Base-by-base conservation (phyloP, 2,797 vertebrate genomes). In the Triplophysa yarkandensis region DNA sequence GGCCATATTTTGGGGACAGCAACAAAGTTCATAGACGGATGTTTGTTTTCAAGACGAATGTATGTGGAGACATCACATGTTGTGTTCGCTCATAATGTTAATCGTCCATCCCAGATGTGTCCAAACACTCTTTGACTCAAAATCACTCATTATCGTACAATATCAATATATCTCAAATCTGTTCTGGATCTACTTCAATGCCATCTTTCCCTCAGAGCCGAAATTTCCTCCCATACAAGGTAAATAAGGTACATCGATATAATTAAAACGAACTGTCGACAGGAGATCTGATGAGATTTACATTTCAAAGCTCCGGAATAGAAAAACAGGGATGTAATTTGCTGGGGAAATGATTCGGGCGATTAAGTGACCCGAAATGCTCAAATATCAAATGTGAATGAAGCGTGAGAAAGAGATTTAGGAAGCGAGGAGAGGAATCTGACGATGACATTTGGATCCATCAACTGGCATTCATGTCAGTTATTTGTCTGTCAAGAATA, bases 241-340 rank as follows among this genome's bases (percentile, higher is more conserved):
- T 74, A 74, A 74, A 74, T 74, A 74, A 50, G 52, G 72, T 74
- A 60, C 63, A 67, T 67, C 41, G 13, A 32, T 74, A 67, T 74
- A 74, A 74, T 74, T 74, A 74, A 74, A 74, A 74, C n/a, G n/a
- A 43, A 14, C 71, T 36, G 65, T 16, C 14, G 50, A 65, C 54
- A 16, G 23, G 52, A 75, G 52, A 75, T 75, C 63, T 58, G 41
- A 10, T 58, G 72, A 68, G 64, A 75, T 75, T 75, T 75, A 68
- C 63, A 75, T 68, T 75, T 75, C 64, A 75, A 75, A 75, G 72
- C 72, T 74, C 52, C 48, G 54, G 36, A 75, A 74, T 67, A 54
- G 63, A 74, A 74, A n/a, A 74, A 50, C 30, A 67, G 21, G 52
- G 54, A 27, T 75, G 52, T 50, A 36, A 75, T 75, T 50, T 60